These are phyloP conservation scores for Gadopsis bispinosus DNA, from an alignment of 2,797 vertebrate species.

Conservation along the genomic window DNA sequence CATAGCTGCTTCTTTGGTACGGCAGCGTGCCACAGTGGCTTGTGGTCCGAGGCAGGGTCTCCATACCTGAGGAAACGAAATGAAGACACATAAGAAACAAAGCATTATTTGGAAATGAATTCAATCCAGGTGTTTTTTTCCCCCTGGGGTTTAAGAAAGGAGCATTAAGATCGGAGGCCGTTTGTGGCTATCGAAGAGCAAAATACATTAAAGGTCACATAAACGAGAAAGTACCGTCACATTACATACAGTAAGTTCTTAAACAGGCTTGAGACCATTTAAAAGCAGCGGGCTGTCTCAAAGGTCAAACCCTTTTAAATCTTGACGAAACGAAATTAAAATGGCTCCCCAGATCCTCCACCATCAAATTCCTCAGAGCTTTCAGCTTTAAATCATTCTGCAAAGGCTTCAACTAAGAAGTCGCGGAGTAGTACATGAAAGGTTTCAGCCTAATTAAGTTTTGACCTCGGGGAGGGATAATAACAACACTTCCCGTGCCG, in stretches of 20 bases:
- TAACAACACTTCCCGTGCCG: conserved; percentile 53
- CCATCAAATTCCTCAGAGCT: conserved; percentile 43
- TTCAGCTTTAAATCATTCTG: conserved; percentile 53
- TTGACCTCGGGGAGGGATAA: conserved; percentile 55
- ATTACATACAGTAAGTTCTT: conserved; percentile 1
- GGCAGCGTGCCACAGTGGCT: conserved; percentile 95
- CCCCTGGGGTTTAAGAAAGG: no score
- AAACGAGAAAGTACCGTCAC: not conserved
- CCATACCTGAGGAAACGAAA: conserved; percentile 84
- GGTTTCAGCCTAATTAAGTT: conserved; percentile 69
- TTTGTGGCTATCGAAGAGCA: not conserved
- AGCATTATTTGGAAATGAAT: not conserved
- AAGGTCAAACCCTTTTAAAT: conserved; percentile 37
- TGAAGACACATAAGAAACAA: fast-evolving
- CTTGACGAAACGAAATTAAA: conserved; percentile 45
- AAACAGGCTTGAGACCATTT: not conserved
- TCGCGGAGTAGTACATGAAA: conserved; percentile 62
- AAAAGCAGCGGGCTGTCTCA: conserved; percentile 24
- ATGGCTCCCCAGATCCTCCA: conserved; percentile 42
- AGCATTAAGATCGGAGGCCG: not conserved
- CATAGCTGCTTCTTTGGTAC: conserved; percentile 94
- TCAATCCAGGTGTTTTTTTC: not conserved
- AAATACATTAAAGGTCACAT: conserved; percentile 21
- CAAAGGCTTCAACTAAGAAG: conserved; percentile 59
- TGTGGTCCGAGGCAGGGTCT: conserved; percentile 91